Conservation (phyloP, 2,888 invertebrate species). For the Cepaea hortensis region DNA sequence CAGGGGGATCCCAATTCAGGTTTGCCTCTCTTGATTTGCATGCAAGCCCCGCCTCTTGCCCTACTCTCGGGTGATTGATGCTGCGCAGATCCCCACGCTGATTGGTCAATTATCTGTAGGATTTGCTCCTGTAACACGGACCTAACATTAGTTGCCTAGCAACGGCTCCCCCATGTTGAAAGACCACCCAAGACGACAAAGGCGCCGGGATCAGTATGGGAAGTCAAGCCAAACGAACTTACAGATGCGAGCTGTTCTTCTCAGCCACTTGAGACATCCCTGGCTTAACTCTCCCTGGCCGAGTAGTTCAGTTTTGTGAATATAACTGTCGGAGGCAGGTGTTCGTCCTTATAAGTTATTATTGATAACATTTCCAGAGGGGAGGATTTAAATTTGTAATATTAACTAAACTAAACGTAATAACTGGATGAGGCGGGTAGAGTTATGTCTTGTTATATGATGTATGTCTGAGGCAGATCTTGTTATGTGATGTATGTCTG, state of each 20-base stretch:
- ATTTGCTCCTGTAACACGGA: constrained; percentile 69
- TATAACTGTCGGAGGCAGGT: no score
- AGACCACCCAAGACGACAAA: constrained; percentile 74
- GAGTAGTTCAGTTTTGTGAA: no score
- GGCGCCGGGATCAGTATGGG: constrained; percentile 12
- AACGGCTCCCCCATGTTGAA: constrained; percentile 74
- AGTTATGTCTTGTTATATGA: no score
- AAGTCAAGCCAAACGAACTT: constrained; percentile 11
- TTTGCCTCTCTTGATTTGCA: constrained; percentile 66
- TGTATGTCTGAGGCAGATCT: no score
- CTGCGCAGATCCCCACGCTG: constrained; percentile 63
- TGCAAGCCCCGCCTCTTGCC: constrained; percentile 65
- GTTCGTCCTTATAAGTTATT: no score
- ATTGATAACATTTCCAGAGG: no score
- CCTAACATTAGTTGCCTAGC: constrained; percentile 75
- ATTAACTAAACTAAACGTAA: no score
- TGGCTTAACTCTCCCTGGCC: no score
- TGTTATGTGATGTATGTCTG: no score
- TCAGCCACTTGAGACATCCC: not conserved
- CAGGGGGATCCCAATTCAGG: constrained; percentile 55
- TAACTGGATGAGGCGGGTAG: no score
- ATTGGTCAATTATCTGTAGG: constrained; percentile 71
- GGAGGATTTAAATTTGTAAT: no score
- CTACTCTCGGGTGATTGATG: constrained; percentile 68
- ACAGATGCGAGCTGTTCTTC: constrained; percentile 15